phyloP scores from a whole-genome alignment of 2,113 vertebrate genomes.

The Amazona guildingii region DNA sequence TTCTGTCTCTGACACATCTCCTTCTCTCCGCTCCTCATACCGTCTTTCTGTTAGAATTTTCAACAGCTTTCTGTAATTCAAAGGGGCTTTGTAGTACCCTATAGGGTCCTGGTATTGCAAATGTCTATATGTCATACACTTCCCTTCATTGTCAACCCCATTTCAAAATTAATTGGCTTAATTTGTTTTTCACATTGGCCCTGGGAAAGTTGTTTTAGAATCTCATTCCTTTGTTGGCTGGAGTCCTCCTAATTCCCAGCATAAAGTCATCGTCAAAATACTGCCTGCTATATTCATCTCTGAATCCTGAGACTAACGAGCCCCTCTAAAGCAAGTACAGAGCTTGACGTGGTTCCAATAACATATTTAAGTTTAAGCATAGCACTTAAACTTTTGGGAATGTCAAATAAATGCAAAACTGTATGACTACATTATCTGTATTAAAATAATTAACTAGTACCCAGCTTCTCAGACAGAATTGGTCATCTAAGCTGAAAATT shows the following conservation, averaged over 20 bases:
- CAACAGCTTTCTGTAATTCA: background rate
- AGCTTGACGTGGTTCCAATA: background rate
- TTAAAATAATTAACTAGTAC: background rate
- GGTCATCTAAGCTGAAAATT: background rate
- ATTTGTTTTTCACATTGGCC: background rate
- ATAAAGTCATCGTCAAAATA: background rate
- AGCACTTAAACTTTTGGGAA: background rate
- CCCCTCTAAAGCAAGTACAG: background rate
- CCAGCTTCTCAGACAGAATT: background rate
- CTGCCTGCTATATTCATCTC: background rate
- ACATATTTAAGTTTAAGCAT: background rate
- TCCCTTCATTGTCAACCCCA: background rate
- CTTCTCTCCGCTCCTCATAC: background rate
- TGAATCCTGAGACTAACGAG: background rate
- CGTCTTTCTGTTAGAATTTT: background rate
- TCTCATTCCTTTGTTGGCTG: slow-evolving; percentile 13
- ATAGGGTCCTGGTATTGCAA: background rate
- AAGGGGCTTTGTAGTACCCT: background rate
- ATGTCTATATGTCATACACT: background rate
- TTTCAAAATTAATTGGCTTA: background rate
- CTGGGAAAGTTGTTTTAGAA: background rate
- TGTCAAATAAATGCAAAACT: background rate
- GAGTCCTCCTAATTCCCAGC: background rate
- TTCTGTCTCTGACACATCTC: background rate
- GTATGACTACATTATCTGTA: background rate